A percentile compares a stretch with the other conserved stretches of the same genome.
phyloP scores from a whole-genome alignment of 1,140 invertebrate genomes.

The Anoplolepis gracilipes region DNA sequence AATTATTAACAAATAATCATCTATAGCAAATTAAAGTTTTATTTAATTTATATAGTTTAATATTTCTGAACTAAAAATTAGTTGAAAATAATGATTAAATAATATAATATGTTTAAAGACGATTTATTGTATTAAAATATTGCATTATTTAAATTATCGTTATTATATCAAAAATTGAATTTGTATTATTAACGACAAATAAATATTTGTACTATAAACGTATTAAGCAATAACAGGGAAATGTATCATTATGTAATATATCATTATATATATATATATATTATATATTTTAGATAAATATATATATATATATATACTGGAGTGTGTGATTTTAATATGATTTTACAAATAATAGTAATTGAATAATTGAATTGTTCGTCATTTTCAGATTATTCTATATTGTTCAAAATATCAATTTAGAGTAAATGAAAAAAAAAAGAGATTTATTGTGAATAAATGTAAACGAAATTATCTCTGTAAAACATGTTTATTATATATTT shows the following conservation, averaged over 20 bases:
- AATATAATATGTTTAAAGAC: background rate
- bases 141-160: background rate
- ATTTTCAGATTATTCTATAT: background rate
- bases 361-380: background rate
- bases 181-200: background rate
- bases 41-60: too few relatives aligned
- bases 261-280: too few relatives aligned
- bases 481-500: conserved; percentile 42
- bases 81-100: background rate
- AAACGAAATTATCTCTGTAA: conserved; percentile 18
- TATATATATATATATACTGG: too few relatives aligned
- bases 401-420: background rate
- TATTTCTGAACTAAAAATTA: background rate
- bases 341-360: background rate
- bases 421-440: background rate
- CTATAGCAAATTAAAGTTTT: too few relatives aligned
- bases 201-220: background rate
- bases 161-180: background rate
- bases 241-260: too few relatives aligned
- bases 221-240: too few relatives aligned
- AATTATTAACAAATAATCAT: too few relatives aligned
- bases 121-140: background rate
- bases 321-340: too few relatives aligned
- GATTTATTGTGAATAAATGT: conserved; percentile 23
- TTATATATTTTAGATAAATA: too few relatives aligned